These are phyloP conservation scores for Aricia artaxerxes DNA, from an alignment of 2,888 invertebrate genomes.

Conservation along the genomic window DNA sequence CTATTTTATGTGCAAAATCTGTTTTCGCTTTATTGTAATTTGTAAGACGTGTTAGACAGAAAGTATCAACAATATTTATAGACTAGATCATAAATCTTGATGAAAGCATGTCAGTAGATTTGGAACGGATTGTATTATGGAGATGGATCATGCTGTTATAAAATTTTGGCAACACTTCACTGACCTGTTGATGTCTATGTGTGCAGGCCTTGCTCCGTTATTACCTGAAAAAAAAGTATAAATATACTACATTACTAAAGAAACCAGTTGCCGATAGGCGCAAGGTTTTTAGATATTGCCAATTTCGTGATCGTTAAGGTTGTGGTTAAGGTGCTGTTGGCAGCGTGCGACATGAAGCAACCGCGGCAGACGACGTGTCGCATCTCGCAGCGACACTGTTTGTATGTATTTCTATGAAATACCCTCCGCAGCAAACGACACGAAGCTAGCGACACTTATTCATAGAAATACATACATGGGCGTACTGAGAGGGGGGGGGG, in stretches of 20 bases:
- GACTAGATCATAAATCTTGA: conserved; percentile 1
- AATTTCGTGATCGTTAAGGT: too few relatives aligned
- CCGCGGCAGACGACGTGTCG: too few relatives aligned
- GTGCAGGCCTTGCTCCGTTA: conserved; percentile 56
- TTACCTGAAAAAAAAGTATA: conserved; percentile 52
- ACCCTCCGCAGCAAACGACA: too few relatives aligned
- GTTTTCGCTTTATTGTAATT: background rate
- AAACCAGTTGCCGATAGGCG: background rate
- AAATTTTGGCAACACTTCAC: conserved; percentile 27
- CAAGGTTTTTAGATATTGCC: too few relatives aligned
- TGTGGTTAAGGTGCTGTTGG: too few relatives aligned
- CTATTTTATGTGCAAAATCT: background rate
- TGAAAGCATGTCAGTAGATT: conserved; percentile 5
- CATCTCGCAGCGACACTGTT: too few relatives aligned
- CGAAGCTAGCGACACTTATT: too few relatives aligned
- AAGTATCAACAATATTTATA: conserved; percentile 16
- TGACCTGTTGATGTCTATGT: conserved; percentile 68
- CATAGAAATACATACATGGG: too few relatives aligned
- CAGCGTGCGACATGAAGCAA: too few relatives aligned
- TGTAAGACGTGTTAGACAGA: background rate
- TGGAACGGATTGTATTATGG: conserved; percentile 1
- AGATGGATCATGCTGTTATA: background rate
- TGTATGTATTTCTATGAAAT: too few relatives aligned
- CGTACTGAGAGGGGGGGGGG: too few relatives aligned
- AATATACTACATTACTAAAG: background rate